Evolutionary conservation across 30 jellyfish, hydroid and myxozoan genomes (phyloP).

Genomic region (Pelagia noctiluca): DNA sequence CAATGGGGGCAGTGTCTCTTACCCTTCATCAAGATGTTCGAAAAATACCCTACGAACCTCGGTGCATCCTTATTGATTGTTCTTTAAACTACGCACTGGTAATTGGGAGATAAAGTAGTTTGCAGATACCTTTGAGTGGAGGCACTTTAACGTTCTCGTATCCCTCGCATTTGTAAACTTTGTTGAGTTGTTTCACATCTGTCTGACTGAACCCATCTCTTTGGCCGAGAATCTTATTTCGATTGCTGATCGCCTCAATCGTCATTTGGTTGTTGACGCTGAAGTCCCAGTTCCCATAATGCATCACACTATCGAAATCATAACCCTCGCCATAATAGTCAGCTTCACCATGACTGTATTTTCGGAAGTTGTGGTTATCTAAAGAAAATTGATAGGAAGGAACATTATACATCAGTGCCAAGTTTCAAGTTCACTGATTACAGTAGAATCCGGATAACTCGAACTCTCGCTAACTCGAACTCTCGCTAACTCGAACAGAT

Average conservation of each 20-base stretch:
- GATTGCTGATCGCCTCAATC: conserved; percentile 9
- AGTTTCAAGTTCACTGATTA: too few species aligned
- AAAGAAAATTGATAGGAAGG: too few species aligned
- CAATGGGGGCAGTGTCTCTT: too few species aligned
- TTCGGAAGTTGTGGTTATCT: conserved; percentile 9
- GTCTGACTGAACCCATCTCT: conserved; percentile 40
- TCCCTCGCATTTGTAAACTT: not conserved
- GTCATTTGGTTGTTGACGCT: conserved; percentile 7
- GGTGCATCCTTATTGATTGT: too few species aligned
- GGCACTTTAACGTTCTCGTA: not conserved
- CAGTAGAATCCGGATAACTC: too few species aligned
- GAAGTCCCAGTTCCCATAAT: conserved; percentile 28
- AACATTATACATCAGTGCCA: too few species aligned
- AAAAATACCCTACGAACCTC: too few species aligned
- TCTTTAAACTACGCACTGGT: too few species aligned
- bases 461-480: too few species aligned
- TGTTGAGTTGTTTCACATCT: conserved; percentile 13
- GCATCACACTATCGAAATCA: conserved; percentile 27
- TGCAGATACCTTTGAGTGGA: not conserved
- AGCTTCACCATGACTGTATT: conserved; percentile 35
- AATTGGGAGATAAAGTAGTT: too few species aligned
- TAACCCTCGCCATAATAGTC: conserved; percentile 15
- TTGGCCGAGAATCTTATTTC: conserved; percentile 19
- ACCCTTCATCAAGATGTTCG: too few species aligned
- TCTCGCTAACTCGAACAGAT: too few species aligned